Conservation (phyloP, 1,140 invertebrate species). For the Drosophila subpulchrella region DNA sequence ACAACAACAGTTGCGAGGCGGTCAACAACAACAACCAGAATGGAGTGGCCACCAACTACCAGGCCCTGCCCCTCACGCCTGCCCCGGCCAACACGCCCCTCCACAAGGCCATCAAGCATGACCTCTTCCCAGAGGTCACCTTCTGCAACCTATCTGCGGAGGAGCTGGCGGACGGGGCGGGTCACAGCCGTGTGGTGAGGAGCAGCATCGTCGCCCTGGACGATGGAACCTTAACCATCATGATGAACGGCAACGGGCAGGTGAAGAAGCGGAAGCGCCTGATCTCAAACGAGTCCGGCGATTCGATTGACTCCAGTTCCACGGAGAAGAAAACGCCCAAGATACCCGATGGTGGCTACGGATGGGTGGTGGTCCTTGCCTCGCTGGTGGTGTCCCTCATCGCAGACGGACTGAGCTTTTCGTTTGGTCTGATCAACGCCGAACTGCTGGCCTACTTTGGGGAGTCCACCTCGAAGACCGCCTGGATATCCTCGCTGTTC, state of each 20-base stretch:
- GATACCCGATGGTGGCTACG: conserved; percentile 85
- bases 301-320: conserved; percentile 74
- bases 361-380: conserved; percentile 95
- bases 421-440: conserved; percentile 95
- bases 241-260: conserved; percentile 53
- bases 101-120: conserved; percentile 77
- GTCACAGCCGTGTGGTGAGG: conserved; percentile 49
- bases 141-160: conserved; percentile 80
- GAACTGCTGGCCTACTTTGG: conserved; percentile 94
- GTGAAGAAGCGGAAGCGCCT: conserved; percentile 75
- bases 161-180: conserved; percentile 55
- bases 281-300: conserved; percentile 80
- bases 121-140: conserved; percentile 80
- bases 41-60: conserved; percentile 35
- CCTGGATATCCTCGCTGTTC: conserved; percentile 95
- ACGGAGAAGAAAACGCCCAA: conserved; percentile 78
- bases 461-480: conserved; percentile 92
- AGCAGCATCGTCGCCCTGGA: conserved; percentile 71
- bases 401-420: conserved; percentile 98
- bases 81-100: conserved; percentile 73
- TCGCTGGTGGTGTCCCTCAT: conserved; percentile 95
- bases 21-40: conserved; percentile 51
- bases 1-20: conserved; percentile 41
- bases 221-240: conserved; percentile 40
- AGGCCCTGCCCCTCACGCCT: conserved; percentile 40